Evolutionary conservation across 2,797 vertebrate species (phyloP).

Genomic region (Chelidonichthys spinosus): DNA sequence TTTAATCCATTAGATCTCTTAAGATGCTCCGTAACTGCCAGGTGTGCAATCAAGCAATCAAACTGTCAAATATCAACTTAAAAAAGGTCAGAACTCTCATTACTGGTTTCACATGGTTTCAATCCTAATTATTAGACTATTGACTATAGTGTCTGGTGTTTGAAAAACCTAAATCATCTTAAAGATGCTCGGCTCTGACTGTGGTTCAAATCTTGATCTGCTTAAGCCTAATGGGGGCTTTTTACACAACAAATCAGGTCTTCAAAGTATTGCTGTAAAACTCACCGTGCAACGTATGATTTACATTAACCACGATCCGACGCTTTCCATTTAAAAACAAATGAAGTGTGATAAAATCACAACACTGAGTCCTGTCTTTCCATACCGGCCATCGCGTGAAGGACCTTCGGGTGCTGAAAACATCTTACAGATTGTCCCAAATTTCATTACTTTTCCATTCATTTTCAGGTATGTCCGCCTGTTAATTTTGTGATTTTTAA

Average conservation of each 20-base stretch:
- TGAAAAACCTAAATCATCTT: not conserved
- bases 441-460: slow-evolving; percentile 66
- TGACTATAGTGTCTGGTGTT: not conserved
- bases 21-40: not conserved
- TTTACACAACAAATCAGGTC: slow-evolving; percentile 8
- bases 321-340: slow-evolving; percentile 21
- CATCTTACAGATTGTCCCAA: slow-evolving; percentile 41
- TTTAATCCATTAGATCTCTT: no score
- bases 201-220: not conserved
- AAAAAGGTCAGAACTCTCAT: not conserved
- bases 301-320: not conserved
- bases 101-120: not conserved
- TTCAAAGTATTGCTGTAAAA: not conserved
- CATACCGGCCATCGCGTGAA: slow-evolving; percentile 28
- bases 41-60: not conserved
- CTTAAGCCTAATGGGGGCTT: not conserved
- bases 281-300: slow-evolving; percentile 3
- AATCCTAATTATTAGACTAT: not conserved
- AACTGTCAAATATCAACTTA: not conserved
- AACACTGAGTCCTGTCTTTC: slow-evolving; percentile 33
- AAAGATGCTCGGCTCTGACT: not conserved
- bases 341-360: slow-evolving; percentile 27
- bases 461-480: slow-evolving; percentile 58
- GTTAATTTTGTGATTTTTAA: slow-evolving; percentile 58
- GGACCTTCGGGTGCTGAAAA: slow-evolving; percentile 50